Percentiles rank a stretch among this genome's conserved stretches.
Conservation (phyloP, 2,888 invertebrate genomes). For the Acanthoscelides obtectus region DNA sequence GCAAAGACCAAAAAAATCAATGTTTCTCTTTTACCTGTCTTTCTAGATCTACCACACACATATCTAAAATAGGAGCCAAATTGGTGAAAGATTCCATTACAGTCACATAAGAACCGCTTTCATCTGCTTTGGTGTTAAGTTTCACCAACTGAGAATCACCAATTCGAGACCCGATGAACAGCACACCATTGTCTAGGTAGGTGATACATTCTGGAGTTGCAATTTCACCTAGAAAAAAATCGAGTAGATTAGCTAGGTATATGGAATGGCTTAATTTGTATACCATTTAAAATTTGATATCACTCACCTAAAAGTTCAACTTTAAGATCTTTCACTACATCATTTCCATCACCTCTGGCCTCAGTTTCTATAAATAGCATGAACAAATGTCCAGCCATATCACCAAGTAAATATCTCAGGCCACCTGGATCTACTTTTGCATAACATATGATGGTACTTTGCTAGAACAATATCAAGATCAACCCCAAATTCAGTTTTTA, state of each 20-base stretch:
- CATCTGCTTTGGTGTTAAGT: slow-evolving; percentile 78
- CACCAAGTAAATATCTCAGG: slow-evolving; percentile 85
- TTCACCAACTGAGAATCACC: slow-evolving; percentile 96
- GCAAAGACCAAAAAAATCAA: neutral
- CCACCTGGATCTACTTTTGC: slow-evolving; percentile 91
- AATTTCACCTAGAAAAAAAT: slow-evolving; percentile 62
- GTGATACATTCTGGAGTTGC: slow-evolving; percentile 96
- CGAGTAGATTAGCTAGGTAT: no score
- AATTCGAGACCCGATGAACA: slow-evolving; percentile 91
- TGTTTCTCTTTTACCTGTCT: slow-evolving; percentile 53
- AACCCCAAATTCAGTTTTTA: no score
- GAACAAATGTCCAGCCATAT: slow-evolving; percentile 91
- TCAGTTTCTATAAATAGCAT: slow-evolving; percentile 91
- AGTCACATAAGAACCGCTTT: slow-evolving; percentile 83
- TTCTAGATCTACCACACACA: slow-evolving; percentile 96
- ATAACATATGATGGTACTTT: slow-evolving; percentile 92
- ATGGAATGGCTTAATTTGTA: no score
- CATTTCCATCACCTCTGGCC: slow-evolving; percentile 69
- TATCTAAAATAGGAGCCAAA: slow-evolving; percentile 95
- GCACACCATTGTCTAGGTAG: slow-evolving; percentile 96
- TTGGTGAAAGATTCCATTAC: slow-evolving; percentile 96
- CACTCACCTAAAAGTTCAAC: slow-evolving; percentile 77
- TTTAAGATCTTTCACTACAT: slow-evolving; percentile 83
- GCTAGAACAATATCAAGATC: slow-evolving; percentile 49
- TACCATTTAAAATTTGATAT: no score